Percentiles rank a stretch among this genome's conserved stretches.
phyloP scores from a whole-genome alignment of 1,140 invertebrate genomes.

The Caenorhabditis brenneri region DNA sequence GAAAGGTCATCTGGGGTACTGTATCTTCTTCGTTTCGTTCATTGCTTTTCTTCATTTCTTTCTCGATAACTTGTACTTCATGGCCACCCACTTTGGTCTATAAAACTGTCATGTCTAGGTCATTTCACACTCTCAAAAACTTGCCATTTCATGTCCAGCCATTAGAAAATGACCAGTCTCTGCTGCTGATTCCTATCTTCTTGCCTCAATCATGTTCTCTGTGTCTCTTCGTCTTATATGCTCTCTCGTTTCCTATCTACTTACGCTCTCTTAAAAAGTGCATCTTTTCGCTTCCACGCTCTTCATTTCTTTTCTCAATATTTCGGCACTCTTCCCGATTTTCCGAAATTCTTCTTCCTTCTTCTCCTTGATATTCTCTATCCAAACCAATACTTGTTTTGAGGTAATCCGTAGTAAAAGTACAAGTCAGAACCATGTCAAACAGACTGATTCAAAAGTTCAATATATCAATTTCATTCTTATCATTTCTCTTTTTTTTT shows the following conservation, averaged over 20 bases:
- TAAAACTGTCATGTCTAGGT: background rate
- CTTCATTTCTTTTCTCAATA: background rate
- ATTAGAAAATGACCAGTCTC: conserved; percentile 19
- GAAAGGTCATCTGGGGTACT: background rate
- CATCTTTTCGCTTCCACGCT: background rate
- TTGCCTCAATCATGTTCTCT: background rate
- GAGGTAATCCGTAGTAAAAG: background rate
- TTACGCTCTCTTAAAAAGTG: conserved; percentile 8
- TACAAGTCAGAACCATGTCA: too few relatives aligned
- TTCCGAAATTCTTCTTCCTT: background rate
- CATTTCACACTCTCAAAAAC: background rate
- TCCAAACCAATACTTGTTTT: background rate
- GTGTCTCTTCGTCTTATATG: background rate
- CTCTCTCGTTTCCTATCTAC: conserved; percentile 14
- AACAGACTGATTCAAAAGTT: too few relatives aligned
- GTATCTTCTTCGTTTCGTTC: background rate
- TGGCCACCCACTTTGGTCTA: background rate
- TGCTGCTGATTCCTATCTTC: conserved; percentile 20
- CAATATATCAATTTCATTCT: background rate
- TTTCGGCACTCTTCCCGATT: background rate
- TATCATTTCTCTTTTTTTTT: too few relatives aligned
- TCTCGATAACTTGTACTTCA: background rate
- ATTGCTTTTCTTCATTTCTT: background rate
- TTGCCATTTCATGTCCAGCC: background rate
- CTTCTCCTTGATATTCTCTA: background rate